A percentile compares a stretch with the other conserved stretches of the same genome.
These are phyloP conservation scores for Pollenia labialis DNA, from an alignment of 2,888 invertebrate species.

Conservation along the genomic window DNA sequence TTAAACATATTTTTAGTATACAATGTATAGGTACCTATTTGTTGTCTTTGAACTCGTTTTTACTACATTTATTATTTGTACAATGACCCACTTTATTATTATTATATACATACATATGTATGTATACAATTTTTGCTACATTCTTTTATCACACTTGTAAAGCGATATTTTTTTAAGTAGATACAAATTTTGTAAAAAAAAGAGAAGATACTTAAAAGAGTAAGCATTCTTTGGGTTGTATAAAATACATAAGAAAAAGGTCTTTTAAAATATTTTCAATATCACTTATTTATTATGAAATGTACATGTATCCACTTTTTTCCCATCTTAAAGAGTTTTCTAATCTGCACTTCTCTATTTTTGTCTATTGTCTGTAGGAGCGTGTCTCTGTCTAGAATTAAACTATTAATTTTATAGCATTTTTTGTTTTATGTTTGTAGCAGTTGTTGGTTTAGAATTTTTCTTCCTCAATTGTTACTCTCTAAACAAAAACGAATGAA, in stretches of 20 bases:
- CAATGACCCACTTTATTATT: constrained; percentile 71
- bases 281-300: not conserved
- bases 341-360: constrained; percentile 30
- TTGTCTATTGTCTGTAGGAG: not conserved
- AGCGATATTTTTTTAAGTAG: constrained; percentile 10
- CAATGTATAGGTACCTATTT: constrained; percentile 45
- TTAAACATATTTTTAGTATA: not conserved
- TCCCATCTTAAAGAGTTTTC: constrained; percentile 16
- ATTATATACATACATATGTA: not conserved
- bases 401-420: constrained; percentile 11
- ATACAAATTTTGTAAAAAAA: constrained; percentile 4
- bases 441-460: constrained; percentile 33
- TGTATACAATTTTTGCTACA: constrained; percentile 39
- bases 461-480: constrained; percentile 40
- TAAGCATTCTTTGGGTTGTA: not conserved
- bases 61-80: constrained; percentile 72
- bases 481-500: constrained; percentile 26
- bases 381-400: not conserved
- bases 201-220: not conserved
- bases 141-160: constrained; percentile 59
- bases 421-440: constrained; percentile 17
- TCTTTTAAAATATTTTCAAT: not conserved
- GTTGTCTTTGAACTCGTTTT: constrained; percentile 71
- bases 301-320: not conserved
- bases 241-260: not conserved